These are phyloP conservation scores for Drosophila auraria DNA, from an alignment of 1,140 invertebrate species.

Conservation along the genomic window DNA sequence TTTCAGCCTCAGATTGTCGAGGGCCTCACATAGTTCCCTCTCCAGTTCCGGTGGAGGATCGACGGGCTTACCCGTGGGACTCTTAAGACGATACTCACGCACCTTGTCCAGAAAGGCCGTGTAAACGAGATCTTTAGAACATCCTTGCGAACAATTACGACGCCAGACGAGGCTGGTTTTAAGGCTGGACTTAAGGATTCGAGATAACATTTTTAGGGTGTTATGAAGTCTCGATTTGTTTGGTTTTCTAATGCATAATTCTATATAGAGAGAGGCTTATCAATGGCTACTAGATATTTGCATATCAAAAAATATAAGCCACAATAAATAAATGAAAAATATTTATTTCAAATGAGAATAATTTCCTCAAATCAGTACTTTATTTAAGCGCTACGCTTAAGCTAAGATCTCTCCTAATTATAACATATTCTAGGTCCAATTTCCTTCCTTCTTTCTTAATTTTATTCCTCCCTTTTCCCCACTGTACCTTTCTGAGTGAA, in stretches of 20 bases:
- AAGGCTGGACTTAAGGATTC: slow-evolving; percentile 1
- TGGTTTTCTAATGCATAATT: not conserved
- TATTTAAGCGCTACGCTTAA: no score
- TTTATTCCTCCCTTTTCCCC: not conserved
- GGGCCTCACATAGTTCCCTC: slow-evolving; percentile 13
- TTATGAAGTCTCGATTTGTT: not conserved
- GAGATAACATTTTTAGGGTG: slow-evolving; percentile 11
- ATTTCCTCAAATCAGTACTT: no score
- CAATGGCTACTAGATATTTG: not conserved
- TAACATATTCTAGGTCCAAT: no score
- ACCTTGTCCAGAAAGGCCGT: slow-evolving; percentile 35
- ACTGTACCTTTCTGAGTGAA: slow-evolving; percentile 33
- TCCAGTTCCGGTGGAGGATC: slow-evolving; percentile 31
- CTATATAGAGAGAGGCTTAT: not conserved
- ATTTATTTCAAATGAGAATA: no score
- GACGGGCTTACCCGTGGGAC: slow-evolving; percentile 34
- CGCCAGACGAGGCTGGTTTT: not conserved
- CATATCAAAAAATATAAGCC: not conserved
- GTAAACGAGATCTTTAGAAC: slow-evolving; percentile 32
- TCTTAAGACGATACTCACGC: slow-evolving; percentile 34
- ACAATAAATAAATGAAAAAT: not conserved
- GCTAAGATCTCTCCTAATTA: no score
- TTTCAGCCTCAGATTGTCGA: slow-evolving; percentile 9
- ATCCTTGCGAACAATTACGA: not conserved
- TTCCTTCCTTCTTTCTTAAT: no score